These are phyloP conservation scores for Pygoscelis antarcticus DNA, from an alignment of 2,113 vertebrate species.

Conservation along the genomic window DNA sequence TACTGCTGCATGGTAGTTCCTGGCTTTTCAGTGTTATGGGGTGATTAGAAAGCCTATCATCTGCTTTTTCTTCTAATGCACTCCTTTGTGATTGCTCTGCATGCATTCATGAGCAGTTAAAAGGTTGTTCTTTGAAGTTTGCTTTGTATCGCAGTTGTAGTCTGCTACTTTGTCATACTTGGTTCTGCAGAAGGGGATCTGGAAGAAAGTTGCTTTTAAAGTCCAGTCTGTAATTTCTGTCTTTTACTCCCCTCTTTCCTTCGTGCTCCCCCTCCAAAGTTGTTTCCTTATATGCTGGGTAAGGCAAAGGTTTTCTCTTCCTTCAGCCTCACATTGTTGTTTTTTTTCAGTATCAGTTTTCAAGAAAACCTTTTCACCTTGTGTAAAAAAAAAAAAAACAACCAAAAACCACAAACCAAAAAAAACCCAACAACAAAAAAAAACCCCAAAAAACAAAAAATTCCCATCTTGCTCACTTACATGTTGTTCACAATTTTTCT, in stretches of 20 bases:
- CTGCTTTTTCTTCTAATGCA: background rate
- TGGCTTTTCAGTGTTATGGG: background rate
- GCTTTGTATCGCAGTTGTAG: background rate
- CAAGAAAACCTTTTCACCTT: background rate
- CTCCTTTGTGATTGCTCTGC: conserved; percentile 2
- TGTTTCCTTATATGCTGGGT: background rate
- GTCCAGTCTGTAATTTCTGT: background rate
- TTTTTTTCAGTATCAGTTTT: background rate
- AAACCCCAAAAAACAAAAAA: too few relatives aligned
- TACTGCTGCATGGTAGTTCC: background rate
- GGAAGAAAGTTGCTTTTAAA: background rate
- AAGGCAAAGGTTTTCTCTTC: background rate
- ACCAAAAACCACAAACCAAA: too few relatives aligned
- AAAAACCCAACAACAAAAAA: background rate
- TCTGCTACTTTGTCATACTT: background rate
- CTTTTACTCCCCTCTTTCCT: background rate
- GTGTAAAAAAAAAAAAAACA: background rate
- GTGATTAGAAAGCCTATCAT: background rate
- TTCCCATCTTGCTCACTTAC: background rate
- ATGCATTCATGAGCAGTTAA: background rate
- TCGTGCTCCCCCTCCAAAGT: background rate
- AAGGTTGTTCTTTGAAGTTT: background rate
- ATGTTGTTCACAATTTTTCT: background rate
- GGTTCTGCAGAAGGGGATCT: background rate
- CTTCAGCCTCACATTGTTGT: background rate